Evolutionary conservation across 2,888 invertebrate genomes (phyloP), one percentile per base, ranked within the genome.

Genomic region (Zygothrica quintamaculata): DNA sequence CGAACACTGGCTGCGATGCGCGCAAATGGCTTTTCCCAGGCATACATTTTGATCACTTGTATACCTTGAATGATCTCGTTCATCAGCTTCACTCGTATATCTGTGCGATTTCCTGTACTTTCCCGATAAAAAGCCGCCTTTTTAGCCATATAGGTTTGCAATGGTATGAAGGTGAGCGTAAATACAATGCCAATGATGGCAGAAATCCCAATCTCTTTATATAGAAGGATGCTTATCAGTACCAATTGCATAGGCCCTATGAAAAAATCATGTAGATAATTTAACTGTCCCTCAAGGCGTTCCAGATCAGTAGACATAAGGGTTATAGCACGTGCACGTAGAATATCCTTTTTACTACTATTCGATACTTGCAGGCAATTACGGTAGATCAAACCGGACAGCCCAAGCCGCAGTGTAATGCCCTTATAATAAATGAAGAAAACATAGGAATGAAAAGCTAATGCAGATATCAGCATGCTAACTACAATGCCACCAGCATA

Each of bases 291-390:
- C 89, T 99, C 99, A 90, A 99, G 98, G 50, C 96, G 93, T 84
- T 96, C 96, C 69, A 99, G 97, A 90, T 99, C 99, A 89, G 98
- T 99, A 0, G 98, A 97, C 58, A 99, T 92, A n/a, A 99, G 93
- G 90, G 98, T 98, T 25, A 98, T 97, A 64, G 93, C 93, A 66
- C 93, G 92, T 0, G 92, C 98, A 78, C 94, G 96, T 90, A 92
- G 95, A 0, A 98, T 97, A 89, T 97, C 95, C 4, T 95, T 95
- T 44, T 97, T 92, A 0, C 98, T 96, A 4, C 95, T 94, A 90
- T 95, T 95, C 53, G 95, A 96, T 26, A 97, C 91, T 69, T 93
- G 92, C 34, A 94, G 89, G 7, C 93, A 93, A 71, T 96, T 96
- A 69, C 94, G 92, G 84, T 95, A 96, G 51, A 96, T 93, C 9